Percentiles rank a stretch among this genome's conserved stretches.
These are phyloP conservation scores for Lampropteryx suffumata DNA, from an alignment of 2,888 invertebrate species.

Conservation along the genomic window DNA sequence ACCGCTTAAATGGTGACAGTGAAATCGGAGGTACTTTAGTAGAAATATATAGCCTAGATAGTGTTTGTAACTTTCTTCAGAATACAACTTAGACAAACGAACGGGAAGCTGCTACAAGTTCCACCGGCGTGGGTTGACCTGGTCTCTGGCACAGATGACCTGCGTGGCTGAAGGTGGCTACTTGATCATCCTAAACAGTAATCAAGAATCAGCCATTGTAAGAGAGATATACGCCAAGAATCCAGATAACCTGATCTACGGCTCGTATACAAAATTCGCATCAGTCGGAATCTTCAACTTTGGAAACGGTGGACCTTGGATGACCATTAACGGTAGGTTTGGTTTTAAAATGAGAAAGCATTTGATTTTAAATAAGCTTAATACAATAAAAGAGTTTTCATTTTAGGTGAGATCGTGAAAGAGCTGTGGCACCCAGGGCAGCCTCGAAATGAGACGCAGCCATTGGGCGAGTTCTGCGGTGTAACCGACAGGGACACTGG, in stretches of 20 bases:
- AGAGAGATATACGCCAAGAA: constrained; percentile 37
- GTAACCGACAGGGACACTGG: background rate
- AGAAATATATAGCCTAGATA: no score
- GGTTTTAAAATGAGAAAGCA: no score
- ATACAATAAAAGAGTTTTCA: background rate
- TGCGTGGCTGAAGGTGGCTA: constrained; percentile 55
- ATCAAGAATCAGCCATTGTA: constrained; percentile 39
- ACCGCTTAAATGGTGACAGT: no score
- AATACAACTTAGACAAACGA: constrained; percentile 30
- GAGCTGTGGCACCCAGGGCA: background rate
- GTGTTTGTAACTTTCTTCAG: constrained; percentile 2
- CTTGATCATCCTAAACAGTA: constrained; percentile 53
- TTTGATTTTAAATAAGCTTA: no score
- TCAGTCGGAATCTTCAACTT: constrained; percentile 45
- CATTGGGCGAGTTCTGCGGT: constrained; percentile 4
- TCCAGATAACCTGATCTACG: constrained; percentile 21
- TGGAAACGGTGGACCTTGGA: constrained; percentile 41
- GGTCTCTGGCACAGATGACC: constrained; percentile 49
- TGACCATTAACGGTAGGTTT: constrained; percentile 45
- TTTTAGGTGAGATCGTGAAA: background rate
- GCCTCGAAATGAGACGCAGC: background rate
- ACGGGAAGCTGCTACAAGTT: constrained; percentile 61
- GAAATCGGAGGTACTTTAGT: no score
- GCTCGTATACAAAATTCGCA: constrained; percentile 26
- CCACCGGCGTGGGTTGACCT: constrained; percentile 45